phyloP scores from a whole-genome alignment of 92 coral and sea anemone species.

The Galaxea fascicularis region DNA sequence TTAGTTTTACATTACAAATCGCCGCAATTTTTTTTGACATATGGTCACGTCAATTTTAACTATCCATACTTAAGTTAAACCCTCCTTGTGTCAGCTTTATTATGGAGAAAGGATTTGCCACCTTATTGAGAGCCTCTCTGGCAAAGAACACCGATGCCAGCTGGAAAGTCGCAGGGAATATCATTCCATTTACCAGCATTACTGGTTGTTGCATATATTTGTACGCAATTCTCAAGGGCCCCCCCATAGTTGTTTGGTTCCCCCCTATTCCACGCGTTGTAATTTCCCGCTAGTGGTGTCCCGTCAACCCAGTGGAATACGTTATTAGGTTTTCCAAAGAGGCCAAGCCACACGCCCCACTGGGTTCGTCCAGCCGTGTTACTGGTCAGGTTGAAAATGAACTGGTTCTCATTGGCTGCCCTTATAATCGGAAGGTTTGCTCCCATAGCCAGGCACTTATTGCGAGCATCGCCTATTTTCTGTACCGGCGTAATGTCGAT shows the following conservation, averaged over 20 bases:
- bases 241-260: slow-evolving; percentile 5
- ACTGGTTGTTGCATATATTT: neutral
- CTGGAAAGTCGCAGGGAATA: neutral
- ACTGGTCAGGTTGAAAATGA: neutral
- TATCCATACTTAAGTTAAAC: no score
- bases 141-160: neutral
- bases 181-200: neutral
- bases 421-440: neutral
- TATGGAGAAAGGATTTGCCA: neutral
- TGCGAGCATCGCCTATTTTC: neutral
- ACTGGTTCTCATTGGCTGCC: neutral
- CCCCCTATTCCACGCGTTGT: neutral
- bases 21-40: no score
- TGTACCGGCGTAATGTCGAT: neutral
- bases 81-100: neutral
- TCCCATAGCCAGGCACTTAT: neutral
- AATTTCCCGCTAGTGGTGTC: neutral
- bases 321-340: neutral
- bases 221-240: neutral
- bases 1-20: no score
- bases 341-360: neutral
- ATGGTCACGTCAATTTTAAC: no score
- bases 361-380: neutral
- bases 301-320: slow-evolving; percentile 8
- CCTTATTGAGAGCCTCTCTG: neutral